A percentile compares a stretch with the other conserved stretches of the same genome.
Evolutionary conservation across 2,113 vertebrate species (phyloP).

Genomic region (Megalops atlanticus): DNA sequence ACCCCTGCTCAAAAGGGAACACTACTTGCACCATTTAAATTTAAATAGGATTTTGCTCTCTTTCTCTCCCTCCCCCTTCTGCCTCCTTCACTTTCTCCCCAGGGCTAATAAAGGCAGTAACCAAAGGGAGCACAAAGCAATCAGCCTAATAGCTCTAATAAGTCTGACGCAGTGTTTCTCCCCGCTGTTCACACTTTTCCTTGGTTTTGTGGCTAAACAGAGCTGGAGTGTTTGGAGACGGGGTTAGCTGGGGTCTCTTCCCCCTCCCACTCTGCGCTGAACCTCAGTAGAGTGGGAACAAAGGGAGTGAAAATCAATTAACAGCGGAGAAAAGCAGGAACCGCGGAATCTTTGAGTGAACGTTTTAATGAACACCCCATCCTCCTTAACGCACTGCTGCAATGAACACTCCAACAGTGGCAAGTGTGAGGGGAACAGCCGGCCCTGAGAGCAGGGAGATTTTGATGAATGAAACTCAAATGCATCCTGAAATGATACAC

Average conservation of each 20-base stretch:
- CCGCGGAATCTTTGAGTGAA: background rate
- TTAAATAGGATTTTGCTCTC: slow-evolving; percentile 61
- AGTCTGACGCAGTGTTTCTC: slow-evolving; percentile 66
- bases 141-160: slow-evolving; percentile 76
- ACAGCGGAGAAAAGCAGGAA: background rate
- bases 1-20: slow-evolving; percentile 66
- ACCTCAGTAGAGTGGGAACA: background rate
- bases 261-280: slow-evolving; percentile 34
- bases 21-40: slow-evolving; percentile 67
- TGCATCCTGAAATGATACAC: background rate
- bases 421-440: background rate
- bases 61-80: slow-evolving; percentile 28
- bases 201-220: slow-evolving; percentile 73
- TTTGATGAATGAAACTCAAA: background rate
- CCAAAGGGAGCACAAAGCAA: slow-evolving; percentile 61
- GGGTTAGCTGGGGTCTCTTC: slow-evolving; percentile 42
- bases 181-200: slow-evolving; percentile 71
- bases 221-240: slow-evolving; percentile 71
- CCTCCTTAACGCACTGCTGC: background rate
- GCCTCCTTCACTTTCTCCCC: slow-evolving; percentile 30
- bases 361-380: slow-evolving; percentile 18
- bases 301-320: slow-evolving; percentile 33
- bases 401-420: background rate
- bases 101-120: slow-evolving; percentile 65
- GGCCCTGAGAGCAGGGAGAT: background rate